Evolutionary conservation across 2,797 vertebrate species (phyloP).

Genomic region (Antrozous pallidus): DNA sequence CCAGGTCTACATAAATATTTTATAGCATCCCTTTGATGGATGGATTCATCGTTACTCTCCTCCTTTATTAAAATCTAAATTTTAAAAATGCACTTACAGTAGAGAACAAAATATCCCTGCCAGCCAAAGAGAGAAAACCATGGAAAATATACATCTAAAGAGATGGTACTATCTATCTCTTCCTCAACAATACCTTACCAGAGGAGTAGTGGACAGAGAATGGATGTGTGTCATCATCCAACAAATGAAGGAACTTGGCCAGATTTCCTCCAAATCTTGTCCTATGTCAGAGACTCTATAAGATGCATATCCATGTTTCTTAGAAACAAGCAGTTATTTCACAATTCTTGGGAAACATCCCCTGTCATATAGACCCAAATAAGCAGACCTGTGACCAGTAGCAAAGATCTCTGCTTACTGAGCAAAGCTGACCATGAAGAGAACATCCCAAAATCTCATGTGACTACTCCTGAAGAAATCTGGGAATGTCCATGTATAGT

Average conservation of each 20-base stretch:
- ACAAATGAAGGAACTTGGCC: background rate
- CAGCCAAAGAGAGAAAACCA: background rate
- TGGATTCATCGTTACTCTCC: conserved; percentile 30
- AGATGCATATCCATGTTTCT: background rate
- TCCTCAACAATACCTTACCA: background rate
- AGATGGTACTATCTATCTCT: background rate
- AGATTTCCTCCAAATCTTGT: background rate
- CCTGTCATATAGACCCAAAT: background rate
- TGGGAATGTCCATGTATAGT: background rate
- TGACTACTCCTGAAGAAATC: background rate
- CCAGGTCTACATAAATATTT: conserved; percentile 37
- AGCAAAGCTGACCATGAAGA: background rate
- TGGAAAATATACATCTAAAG: background rate
- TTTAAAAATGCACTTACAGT: conserved; percentile 30
- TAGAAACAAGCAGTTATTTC: background rate
- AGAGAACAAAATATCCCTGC: background rate
- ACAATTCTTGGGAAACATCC: background rate
- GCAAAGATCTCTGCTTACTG: background rate
- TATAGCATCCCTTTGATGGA: conserved; percentile 36
- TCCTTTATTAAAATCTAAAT: conserved; percentile 42
- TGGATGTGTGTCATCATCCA: background rate
- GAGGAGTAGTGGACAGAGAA: background rate
- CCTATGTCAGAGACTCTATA: background rate
- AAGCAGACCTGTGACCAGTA: background rate
- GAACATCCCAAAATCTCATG: background rate